A percentile compares a stretch with the other conserved stretches of the same genome.
phyloP scores from a whole-genome alignment of 2,113 vertebrate genomes.

The Megaceryle torquata region DNA sequence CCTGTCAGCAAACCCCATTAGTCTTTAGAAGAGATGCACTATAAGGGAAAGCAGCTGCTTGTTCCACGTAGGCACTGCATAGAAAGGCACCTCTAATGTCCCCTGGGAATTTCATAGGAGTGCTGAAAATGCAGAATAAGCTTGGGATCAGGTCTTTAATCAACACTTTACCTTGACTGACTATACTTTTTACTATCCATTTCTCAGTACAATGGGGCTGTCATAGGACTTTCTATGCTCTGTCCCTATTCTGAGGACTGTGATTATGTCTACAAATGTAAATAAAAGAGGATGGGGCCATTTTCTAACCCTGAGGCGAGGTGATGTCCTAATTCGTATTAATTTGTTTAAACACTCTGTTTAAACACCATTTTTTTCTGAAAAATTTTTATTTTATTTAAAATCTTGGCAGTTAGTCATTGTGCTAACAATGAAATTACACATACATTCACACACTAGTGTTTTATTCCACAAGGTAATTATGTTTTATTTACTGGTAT shows the following conservation, averaged over 20 bases:
- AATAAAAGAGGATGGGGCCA: background rate
- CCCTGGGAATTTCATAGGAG: background rate
- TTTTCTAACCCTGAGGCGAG: background rate
- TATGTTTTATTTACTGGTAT: background rate
- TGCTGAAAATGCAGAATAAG: constrained; percentile 28
- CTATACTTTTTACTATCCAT: background rate
- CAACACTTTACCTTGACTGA: background rate
- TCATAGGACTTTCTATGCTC: background rate
- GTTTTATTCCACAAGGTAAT: background rate
- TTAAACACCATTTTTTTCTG: background rate
- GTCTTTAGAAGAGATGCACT: background rate
- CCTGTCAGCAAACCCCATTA: constrained; percentile 32
- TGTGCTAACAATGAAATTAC: background rate
- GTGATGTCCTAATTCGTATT: background rate
- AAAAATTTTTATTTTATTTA: background rate
- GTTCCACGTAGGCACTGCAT: background rate
- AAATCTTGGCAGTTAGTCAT: background rate
- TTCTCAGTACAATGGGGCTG: background rate
- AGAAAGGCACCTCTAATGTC: constrained; percentile 10
- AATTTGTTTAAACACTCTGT: background rate
- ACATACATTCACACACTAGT: background rate
- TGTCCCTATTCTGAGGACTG: background rate
- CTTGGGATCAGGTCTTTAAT: constrained; percentile 16
- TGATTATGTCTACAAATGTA: background rate
- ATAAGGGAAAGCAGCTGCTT: constrained; percentile 31